Evolutionary conservation across 1,140 invertebrate species (phyloP).

Genomic region (Drosophila chauvacae): DNA sequence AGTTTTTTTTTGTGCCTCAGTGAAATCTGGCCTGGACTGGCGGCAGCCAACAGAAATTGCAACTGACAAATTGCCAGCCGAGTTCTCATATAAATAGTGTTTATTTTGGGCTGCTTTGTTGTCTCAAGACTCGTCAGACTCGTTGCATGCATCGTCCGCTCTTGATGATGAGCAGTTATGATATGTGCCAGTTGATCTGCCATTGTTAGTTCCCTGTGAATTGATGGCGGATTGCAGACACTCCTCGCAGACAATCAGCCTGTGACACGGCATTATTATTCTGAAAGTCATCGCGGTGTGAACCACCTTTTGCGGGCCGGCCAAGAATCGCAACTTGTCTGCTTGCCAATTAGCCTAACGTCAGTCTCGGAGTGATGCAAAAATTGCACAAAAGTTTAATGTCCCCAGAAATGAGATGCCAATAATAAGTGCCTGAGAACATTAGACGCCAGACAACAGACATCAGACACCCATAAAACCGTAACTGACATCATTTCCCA

Average conservation of each 20-base stretch:
- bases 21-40: slow-evolving; percentile 37
- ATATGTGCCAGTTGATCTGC: slow-evolving; percentile 72
- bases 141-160: slow-evolving; percentile 13
- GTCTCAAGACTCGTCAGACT: slow-evolving; percentile 4
- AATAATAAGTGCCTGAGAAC: slow-evolving; percentile 24
- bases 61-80: slow-evolving; percentile 47
- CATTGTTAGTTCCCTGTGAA: slow-evolving; percentile 71
- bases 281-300: slow-evolving; percentile 62
- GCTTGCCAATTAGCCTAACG: slow-evolving; percentile 38
- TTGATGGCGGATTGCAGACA: slow-evolving; percentile 33
- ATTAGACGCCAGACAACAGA: slow-evolving; percentile 1
- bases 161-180: slow-evolving; percentile 75
- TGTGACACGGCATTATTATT: slow-evolving; percentile 59
- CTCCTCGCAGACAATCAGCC: slow-evolving; percentile 23
- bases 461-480: background rate
- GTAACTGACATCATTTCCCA: slow-evolving; percentile 49
- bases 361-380: slow-evolving; percentile 33
- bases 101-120: slow-evolving; percentile 44
- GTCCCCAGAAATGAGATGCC: slow-evolving; percentile 22
- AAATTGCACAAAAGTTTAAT: slow-evolving; percentile 25
- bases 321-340: slow-evolving; percentile 41
- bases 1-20: slow-evolving; percentile 4
- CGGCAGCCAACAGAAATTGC: slow-evolving; percentile 15
- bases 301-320: slow-evolving; percentile 12
- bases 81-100: slow-evolving; percentile 58